These are phyloP conservation scores for Phrynocephalus guinanensis DNA, from an alignment of 2,797 vertebrate species.

Conservation along the genomic window DNA sequence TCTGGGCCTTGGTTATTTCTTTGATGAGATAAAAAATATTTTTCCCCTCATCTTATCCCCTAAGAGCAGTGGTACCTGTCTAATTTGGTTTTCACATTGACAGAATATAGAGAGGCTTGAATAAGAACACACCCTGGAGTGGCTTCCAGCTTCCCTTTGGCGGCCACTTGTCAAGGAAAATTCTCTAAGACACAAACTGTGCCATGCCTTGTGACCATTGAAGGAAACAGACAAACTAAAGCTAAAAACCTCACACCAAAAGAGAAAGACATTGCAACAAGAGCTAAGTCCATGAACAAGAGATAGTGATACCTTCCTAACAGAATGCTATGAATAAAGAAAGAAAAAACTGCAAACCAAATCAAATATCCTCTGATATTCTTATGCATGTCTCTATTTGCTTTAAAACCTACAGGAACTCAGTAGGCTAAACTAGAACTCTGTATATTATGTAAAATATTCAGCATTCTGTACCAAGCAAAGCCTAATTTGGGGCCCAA, in stretches of 20 bases:
- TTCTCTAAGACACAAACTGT: conserved; percentile 36
- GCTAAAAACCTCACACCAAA: neutral
- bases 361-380: neutral
- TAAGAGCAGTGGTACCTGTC: conserved; percentile 35
- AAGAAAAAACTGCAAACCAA: neutral
- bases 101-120: conserved; percentile 44
- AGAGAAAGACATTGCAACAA: neutral
- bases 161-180: conserved; percentile 34
- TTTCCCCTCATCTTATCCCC: neutral
- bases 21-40: neutral
- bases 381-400: neutral
- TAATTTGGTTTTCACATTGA: conserved; percentile 8
- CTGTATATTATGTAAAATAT: neutral
- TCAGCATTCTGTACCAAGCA: neutral
- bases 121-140: conserved; percentile 55
- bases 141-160: conserved; percentile 37
- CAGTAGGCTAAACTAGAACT: neutral
- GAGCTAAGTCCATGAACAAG: neutral
- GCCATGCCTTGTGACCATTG: neutral
- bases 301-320: neutral
- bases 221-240: neutral
- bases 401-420: neutral
- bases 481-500: neutral
- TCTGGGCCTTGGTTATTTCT: conserved; percentile 26
- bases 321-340: neutral